Percentiles rank a stretch among this genome's conserved stretches.
phyloP scores from a whole-genome alignment of 2,888 invertebrate species.

The Hemicrepidius hirtus region DNA sequence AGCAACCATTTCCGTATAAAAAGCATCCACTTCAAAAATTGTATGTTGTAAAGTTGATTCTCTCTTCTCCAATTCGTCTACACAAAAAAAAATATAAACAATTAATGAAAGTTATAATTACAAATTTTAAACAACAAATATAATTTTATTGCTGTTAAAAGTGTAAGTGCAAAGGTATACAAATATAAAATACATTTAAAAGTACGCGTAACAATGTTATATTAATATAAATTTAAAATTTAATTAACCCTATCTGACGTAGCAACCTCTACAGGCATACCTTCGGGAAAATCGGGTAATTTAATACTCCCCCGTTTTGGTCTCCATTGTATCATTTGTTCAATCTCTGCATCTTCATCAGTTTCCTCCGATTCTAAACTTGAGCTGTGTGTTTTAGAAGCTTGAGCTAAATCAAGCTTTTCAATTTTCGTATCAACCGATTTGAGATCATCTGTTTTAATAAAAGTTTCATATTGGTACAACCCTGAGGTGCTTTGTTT shows the following conservation, averaged over 20 bases:
- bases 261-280: constrained; percentile 52
- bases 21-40: constrained; percentile 57
- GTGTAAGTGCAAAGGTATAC: constrained; percentile 48
- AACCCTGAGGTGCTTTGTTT: background rate
- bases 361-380: background rate
- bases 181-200: constrained; percentile 51
- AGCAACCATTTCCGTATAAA: constrained; percentile 59
- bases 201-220: constrained; percentile 34
- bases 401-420: constrained; percentile 20
- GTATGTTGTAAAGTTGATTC: constrained; percentile 14
- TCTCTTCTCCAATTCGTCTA: background rate
- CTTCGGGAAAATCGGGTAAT: constrained; percentile 63
- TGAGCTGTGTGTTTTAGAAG: background rate
- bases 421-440: constrained; percentile 2
- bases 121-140: constrained; percentile 35
- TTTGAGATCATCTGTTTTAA: background rate
- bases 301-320: constrained; percentile 70
- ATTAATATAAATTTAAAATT: constrained; percentile 32
- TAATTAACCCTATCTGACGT: constrained; percentile 35
- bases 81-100: background rate
- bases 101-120: background rate
- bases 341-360: constrained; percentile 35
- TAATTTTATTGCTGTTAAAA: constrained; percentile 46
- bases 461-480: background rate
- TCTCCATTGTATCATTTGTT: constrained; percentile 64